Percentiles rank a stretch among this genome's conserved stretches.
These are phyloP conservation scores for Drosophila lowei DNA, from an alignment of 1,140 invertebrate species.

Conservation along the genomic window DNA sequence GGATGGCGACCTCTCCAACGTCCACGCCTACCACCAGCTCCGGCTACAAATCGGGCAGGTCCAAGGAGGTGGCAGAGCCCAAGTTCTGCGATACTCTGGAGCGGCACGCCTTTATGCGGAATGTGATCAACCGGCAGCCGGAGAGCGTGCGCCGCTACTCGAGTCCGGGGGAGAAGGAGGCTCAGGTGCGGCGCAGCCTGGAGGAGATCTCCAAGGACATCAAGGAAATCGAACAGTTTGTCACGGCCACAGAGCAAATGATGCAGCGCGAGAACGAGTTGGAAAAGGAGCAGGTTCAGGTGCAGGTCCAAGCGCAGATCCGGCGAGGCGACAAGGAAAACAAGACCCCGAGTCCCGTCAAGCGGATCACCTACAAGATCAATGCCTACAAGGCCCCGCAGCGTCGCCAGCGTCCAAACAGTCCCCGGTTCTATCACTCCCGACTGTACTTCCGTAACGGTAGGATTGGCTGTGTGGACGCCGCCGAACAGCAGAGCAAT, in stretches of 20 bases:
- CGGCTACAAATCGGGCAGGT: constrained; percentile 11
- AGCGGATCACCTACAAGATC: constrained; percentile 73
- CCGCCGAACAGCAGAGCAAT: constrained; percentile 73
- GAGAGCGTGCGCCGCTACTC: constrained; percentile 67
- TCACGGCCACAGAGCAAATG: constrained; percentile 77
- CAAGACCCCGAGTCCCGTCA: constrained; percentile 70
- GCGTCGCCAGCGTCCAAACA: constrained; percentile 60
- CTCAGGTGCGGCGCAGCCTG: constrained; percentile 71
- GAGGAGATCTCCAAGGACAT: constrained; percentile 82
- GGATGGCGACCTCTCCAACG: constrained; percentile 54
- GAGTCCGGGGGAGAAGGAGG: constrained; percentile 76
- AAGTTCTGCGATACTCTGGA: constrained; percentile 76
- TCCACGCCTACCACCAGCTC: constrained; percentile 7
- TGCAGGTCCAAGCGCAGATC: background rate
- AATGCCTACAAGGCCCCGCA: constrained; percentile 69
- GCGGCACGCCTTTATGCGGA: constrained; percentile 75
- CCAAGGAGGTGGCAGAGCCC: constrained; percentile 40
- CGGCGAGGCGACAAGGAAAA: constrained; percentile 72
- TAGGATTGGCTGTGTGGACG: constrained; percentile 78
- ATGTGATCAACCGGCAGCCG: constrained; percentile 73
- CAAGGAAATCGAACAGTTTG: constrained; percentile 80
- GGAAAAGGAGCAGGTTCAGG: constrained; percentile 30
- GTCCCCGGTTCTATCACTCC: constrained; percentile 76
- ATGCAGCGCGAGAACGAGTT: constrained; percentile 61
- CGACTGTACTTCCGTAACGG: constrained; percentile 79